These are phyloP conservation scores for Turdus rufiventris DNA, from an alignment of 2,113 vertebrate species.

Conservation along the genomic window DNA sequence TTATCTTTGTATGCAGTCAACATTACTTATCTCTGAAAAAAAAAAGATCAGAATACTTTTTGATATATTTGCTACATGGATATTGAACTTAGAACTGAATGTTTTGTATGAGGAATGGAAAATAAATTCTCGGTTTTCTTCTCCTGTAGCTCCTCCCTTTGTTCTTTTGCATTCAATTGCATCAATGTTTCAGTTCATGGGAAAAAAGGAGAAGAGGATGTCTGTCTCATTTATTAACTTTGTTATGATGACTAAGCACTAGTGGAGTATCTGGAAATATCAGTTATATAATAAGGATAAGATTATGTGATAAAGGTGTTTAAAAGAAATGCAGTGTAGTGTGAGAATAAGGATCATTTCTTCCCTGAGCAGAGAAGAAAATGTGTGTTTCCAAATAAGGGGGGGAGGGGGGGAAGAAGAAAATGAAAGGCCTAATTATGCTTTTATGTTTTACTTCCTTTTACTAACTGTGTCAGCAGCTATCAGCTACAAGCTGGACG, in stretches of 20 bases:
- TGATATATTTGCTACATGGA: accelerated
- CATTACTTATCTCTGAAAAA: background rate
- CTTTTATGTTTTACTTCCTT: background rate
- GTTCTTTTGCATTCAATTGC: background rate
- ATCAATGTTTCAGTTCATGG: background rate
- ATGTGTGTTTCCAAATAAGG: background rate
- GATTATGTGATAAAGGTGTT: background rate
- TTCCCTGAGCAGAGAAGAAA: background rate
- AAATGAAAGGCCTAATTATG: background rate
- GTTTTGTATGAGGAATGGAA: background rate
- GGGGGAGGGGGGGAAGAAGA: too few relatives aligned
- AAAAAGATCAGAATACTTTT: background rate
- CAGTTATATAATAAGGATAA: background rate
- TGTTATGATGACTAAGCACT: background rate
- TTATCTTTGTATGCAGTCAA: background rate
- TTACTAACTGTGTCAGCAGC: background rate
- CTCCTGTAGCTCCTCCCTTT: background rate
- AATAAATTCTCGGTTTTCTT: background rate
- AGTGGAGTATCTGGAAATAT: background rate
- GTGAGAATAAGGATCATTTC: background rate
- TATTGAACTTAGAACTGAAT: background rate
- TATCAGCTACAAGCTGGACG: background rate
- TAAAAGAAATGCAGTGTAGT: background rate
- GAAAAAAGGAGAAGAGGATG: background rate
- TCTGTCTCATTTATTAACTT: background rate